Conservation (phyloP, 2,113 vertebrate genomes). For the Trematocara macrostoma region DNA sequence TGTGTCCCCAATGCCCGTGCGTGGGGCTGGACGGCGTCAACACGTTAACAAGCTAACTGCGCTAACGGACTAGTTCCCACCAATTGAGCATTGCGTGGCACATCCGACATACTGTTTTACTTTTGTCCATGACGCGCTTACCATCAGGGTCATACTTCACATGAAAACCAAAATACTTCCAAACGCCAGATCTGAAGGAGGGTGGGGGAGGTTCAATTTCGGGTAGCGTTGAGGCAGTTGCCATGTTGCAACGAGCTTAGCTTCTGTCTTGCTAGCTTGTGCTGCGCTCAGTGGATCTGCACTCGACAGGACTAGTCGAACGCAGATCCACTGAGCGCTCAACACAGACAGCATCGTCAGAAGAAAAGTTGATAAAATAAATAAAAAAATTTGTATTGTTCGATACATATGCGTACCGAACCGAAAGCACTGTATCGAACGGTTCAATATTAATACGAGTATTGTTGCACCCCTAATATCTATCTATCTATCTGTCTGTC, state of each 20-base stretch:
- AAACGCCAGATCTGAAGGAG: rapidly evolving
- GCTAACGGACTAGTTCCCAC: rapidly evolving
- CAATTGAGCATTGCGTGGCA: neutral
- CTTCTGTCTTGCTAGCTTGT: neutral
- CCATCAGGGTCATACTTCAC: rapidly evolving
- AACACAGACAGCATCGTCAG: neutral
- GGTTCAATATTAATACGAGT: neutral
- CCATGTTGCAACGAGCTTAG: rapidly evolving
- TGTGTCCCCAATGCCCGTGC: no score
- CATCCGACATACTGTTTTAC: rapidly evolving
- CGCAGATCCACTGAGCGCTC: rapidly evolving
- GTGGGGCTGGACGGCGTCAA: rapidly evolving
- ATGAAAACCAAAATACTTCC: rapidly evolving
- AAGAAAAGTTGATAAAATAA: neutral
- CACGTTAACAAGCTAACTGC: rapidly evolving
- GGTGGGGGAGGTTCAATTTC: neutral
- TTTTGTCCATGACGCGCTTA: rapidly evolving
- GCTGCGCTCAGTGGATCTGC: neutral
- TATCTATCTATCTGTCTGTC: neutral
- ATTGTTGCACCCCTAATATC: neutral
- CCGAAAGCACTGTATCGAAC: neutral
- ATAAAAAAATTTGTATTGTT: rapidly evolving
- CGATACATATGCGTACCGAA: rapidly evolving
- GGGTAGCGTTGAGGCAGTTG: neutral
- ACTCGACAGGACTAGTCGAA: rapidly evolving